Percentiles rank a stretch among this genome's conserved stretches.
Evolutionary conservation across 2,113 vertebrate species (phyloP).

Genomic region (Anolis sagrei): DNA sequence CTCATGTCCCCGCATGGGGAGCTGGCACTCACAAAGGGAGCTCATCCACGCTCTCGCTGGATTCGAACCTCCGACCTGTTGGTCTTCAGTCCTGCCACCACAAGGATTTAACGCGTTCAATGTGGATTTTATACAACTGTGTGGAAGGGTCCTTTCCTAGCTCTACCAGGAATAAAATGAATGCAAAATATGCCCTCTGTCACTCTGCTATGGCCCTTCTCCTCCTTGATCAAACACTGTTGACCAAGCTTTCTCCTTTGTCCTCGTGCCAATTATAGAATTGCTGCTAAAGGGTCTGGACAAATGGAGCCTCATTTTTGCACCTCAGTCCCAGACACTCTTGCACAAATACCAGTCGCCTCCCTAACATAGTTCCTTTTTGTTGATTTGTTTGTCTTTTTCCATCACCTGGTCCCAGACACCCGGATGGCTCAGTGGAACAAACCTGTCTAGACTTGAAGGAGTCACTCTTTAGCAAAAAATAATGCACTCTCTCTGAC

Average conservation of each 20-base stretch:
- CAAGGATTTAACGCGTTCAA: no score
- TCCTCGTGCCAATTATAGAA: no score
- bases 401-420: not conserved
- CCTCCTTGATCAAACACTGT: no score
- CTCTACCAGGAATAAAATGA: no score
- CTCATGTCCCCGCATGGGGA: no score
- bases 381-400: conserved; percentile 12
- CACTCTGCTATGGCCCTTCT: no score
- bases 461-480: conserved; percentile 16
- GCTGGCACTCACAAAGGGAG: no score
- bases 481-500: not conserved
- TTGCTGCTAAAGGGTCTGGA: not conserved
- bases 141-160: not conserved
- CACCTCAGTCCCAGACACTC: not conserved
- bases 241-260: not conserved
- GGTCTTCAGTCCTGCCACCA: no score
- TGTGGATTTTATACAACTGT: no score
- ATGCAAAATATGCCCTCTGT: no score
- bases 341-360: not conserved
- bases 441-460: conserved; percentile 6
- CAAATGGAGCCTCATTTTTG: not conserved
- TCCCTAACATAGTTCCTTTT: not conserved
- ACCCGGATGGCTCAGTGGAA: not conserved
- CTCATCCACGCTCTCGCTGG: no score
- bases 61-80: no score